Base-by-base conservation (phyloP, 1,140 invertebrate species). In the Bombus waltoni region DNA sequence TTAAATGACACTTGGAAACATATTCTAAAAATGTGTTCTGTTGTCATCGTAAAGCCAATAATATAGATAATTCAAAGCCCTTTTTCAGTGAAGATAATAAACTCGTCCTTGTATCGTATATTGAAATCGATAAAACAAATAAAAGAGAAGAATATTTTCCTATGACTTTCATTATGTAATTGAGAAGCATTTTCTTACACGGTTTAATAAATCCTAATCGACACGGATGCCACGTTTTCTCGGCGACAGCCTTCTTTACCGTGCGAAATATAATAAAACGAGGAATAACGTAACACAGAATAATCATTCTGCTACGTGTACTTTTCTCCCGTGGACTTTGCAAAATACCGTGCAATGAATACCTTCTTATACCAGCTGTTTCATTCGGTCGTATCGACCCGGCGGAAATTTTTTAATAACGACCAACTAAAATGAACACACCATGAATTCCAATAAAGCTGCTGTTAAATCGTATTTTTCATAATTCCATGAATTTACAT, bases 381-480 rank as follows among this genome's bases (percentile, higher is more conserved):
- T 9, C 42, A 42, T 10, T 47, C n/a, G 22, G 10, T 11, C 22
- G 9, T 59, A 72, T 81, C 35, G 79, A 72, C 42, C 28, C n/a
- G 68, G 15, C 28, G 22, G 66, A 57, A 32, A 81, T n/a, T 73
- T 62, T 81, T 81, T 81, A 72, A 81, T 81, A 71, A 81, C 35
- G 28, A 15, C 18, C 47, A 35, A 73, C 80, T 59, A 73, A 73
- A 32, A 28, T 53, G 53, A 28, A 32, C 11, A n/a, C 38, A 25
- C 47, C 28, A 42, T 44, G 70, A 62, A 72, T 73, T 57, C 44
- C 38, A 40, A 81, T 62, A 42, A 73, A 47, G 11, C 9, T 13
- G 3, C 28, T 11, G 25, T 74, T 57, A 22, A 53, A 53, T 11
- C 44, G 8, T 53, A 42, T 32, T 15, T 9, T 32, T 57, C 35